A percentile compares a stretch with the other conserved stretches of the same genome.
phyloP scores from a whole-genome alignment of 2,113 vertebrate species.

The Scalopus aquaticus region DNA sequence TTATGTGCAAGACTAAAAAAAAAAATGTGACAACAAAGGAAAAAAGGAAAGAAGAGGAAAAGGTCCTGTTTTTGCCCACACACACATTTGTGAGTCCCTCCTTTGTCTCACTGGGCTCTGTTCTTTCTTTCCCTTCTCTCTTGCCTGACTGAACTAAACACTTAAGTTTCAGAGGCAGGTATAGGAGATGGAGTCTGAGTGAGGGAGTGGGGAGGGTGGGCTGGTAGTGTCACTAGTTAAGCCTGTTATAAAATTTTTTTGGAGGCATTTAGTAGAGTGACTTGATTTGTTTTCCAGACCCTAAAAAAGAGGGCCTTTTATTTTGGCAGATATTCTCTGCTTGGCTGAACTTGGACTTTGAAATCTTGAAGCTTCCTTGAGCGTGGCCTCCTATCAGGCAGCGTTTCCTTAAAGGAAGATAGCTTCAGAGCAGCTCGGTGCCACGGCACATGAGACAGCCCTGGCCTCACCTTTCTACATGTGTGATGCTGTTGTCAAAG shows the following conservation, averaged over 20 bases:
- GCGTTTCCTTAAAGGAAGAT: slow-evolving; percentile 1
- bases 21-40: not conserved
- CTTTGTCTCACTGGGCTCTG: not conserved
- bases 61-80: not conserved
- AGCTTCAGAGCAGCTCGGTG: not conserved
- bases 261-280: not conserved
- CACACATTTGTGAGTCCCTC: not conserved
- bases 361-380: slow-evolving; percentile 22
- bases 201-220: too few species aligned
- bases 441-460: not conserved
- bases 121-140: not conserved
- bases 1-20: not conserved
- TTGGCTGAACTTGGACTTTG: not conserved
- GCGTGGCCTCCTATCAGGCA: not conserved
- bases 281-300: slow-evolving; percentile 22
- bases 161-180: slow-evolving; percentile 1
- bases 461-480: not conserved
- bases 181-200: not conserved
- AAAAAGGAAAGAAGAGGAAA: not conserved
- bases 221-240: not conserved
- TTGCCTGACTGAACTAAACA: not conserved
- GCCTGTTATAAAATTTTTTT: not conserved
- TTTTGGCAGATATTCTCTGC: not conserved
- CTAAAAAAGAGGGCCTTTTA: not conserved
- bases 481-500: not conserved